These are phyloP conservation scores for Oncorhynchus nerka DNA, from an alignment of 2,113 vertebrate genomes.

Conservation along the genomic window DNA sequence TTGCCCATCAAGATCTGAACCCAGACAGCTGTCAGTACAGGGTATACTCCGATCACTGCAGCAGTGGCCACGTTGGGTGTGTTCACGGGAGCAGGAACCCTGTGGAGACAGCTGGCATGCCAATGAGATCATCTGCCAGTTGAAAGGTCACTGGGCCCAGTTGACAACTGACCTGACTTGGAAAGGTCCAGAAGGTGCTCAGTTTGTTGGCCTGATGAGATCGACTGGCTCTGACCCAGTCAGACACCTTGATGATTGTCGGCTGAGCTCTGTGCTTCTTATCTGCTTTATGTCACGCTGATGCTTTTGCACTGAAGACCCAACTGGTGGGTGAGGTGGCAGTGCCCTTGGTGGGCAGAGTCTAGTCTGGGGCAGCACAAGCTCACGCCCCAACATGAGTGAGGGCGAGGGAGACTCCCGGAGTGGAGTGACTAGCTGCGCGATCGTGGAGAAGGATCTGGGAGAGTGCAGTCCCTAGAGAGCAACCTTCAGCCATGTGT, in stretches of 20 bases:
- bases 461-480: neutral
- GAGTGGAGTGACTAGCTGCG: neutral
- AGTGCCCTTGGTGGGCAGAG: neutral
- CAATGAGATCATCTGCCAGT: neutral
- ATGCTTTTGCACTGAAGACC: neutral
- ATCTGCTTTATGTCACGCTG: neutral
- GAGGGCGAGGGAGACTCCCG: neutral
- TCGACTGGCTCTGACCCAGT: neutral
- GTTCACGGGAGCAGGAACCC: too few species aligned
- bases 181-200: neutral
- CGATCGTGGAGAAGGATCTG: slow-evolving; percentile 12
- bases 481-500: neutral
- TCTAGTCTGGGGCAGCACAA: neutral
- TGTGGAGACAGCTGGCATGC: too few species aligned
- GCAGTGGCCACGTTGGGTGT: too few species aligned
- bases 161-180: neutral
- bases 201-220: neutral
- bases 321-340: neutral
- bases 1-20: too few species aligned
- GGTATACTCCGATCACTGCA: too few species aligned
- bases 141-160: neutral
- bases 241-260: neutral
- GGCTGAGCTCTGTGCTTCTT: neutral
- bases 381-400: neutral
- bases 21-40: too few species aligned